These are phyloP conservation scores for Adrianichthys oophorus DNA, from an alignment of 2,797 vertebrate species.

Conservation along the genomic window DNA sequence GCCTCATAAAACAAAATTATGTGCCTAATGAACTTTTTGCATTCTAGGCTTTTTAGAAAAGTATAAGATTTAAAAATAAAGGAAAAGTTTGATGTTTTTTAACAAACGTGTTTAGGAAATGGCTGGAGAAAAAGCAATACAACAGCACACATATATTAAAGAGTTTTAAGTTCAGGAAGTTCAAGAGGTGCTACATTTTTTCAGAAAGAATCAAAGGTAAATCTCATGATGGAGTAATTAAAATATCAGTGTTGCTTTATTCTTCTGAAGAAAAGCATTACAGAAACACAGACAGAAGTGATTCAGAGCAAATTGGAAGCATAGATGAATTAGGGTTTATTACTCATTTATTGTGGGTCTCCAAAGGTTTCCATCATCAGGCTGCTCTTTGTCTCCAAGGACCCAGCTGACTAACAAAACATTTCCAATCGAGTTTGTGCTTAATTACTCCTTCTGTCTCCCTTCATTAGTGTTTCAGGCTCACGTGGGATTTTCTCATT, in stretches of 20 bases:
- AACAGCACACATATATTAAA: constrained; percentile 20
- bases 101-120: constrained; percentile 30
- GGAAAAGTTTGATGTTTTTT: constrained; percentile 46
- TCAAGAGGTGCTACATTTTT: constrained; percentile 18
- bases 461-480: constrained; percentile 23
- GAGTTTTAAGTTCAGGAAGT: constrained; percentile 25
- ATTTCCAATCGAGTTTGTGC: constrained; percentile 27
- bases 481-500: neutral
- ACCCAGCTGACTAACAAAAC: constrained; percentile 17
- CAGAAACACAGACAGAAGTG: constrained; percentile 23
- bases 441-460: constrained; percentile 47
- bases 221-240: constrained; percentile 33
- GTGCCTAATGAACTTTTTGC: constrained; percentile 55
- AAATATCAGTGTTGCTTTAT: constrained; percentile 34
- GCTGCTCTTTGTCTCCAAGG: constrained; percentile 23
- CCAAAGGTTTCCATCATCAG: constrained; percentile 49
- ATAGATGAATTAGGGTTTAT: constrained; percentile 30
- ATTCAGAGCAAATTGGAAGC: constrained; percentile 52
- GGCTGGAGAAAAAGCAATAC: constrained; percentile 41
- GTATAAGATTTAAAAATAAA: constrained; percentile 43
- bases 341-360: constrained; percentile 29
- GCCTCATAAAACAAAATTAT: constrained; percentile 58
- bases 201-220: constrained; percentile 29
- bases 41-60: constrained; percentile 47
- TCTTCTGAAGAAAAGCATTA: constrained; percentile 26